Percentiles rank a stretch among this genome's conserved stretches.
Conservation (phyloP, 2,797 vertebrate species). For the Xenops minutus region DNA sequence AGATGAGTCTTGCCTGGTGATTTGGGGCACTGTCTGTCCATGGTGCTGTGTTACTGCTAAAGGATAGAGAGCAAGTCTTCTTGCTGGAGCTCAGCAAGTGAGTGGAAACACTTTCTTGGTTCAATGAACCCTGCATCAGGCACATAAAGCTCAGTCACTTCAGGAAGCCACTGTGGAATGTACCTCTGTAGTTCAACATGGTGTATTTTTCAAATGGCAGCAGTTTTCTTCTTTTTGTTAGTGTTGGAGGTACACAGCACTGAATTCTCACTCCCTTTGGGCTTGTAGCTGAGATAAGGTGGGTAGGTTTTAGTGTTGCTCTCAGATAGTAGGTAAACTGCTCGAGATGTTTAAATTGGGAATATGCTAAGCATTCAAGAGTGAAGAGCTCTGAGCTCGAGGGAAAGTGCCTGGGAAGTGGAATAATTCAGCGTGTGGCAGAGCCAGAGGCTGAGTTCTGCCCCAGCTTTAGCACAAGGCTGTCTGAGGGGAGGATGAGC, state of each 20-base stretch:
- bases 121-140: not conserved
- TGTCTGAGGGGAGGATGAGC: accelerated
- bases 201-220: constrained; percentile 4
- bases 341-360: constrained; percentile 2
- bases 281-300: constrained; percentile 36
- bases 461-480: not conserved
- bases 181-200: not conserved
- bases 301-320: constrained; percentile 29
- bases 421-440: not conserved
- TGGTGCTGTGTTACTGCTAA: not conserved
- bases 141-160: not conserved
- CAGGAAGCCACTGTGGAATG: not conserved
- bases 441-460: not conserved
- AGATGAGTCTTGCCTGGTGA: not conserved
- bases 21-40: not conserved
- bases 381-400: constrained; percentile 4
- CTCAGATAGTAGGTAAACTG: constrained; percentile 31
- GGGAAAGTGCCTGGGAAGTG: not conserved
- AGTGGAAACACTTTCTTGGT: constrained; percentile 1
- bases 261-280: constrained; percentile 19
- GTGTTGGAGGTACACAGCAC: not conserved
- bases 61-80: not conserved
- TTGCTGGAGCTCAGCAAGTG: not conserved
- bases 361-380: not conserved
- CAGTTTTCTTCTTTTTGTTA: not conserved